Base-by-base conservation (phyloP, 2,888 invertebrate genomes). In the Tinea pellionella region DNA sequence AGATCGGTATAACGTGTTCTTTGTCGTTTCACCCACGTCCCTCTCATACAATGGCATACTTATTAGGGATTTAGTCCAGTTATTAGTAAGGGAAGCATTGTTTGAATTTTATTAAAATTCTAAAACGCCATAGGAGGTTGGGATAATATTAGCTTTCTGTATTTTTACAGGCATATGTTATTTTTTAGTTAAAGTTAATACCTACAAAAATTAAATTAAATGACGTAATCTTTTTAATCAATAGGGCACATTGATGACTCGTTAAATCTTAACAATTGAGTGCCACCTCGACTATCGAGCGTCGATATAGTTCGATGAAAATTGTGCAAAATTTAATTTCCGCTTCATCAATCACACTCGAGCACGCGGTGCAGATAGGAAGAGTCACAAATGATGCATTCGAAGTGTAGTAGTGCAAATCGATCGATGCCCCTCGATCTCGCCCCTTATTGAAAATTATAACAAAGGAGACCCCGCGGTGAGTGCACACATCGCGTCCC, bases 1-100 rank as follows among this genome's bases (percentile, higher is more conserved):
- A 80, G 81, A 86, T 86, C 83, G 85, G 73, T 83, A 83, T 87
- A 85, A 87, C 85, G 80, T 83, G 85, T 82, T 84, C 86, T 87
- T 87, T 86, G 86, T 85, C 76, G 83, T 76, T 78, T 57, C 78
- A 55, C 1, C 80, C 80, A 75, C 80, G 82, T 84, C 87, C 80
- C 87, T 86, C 85, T 84, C 86, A 78, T 78, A 85, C 87, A 86
- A 86, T 86, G 85, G 87, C 85, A 85, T 86, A 87, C 87, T 87
- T 87, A 87, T 87, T 86, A 87, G 87, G 86, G 87, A 86, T 86
- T 86, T 86, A 86, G 86, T 86, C 82, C 87, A 85, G 87, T 85
- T 87, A 87, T 86, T 86, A 87, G 86, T 86, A 86, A 83, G 86
- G 86, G 87, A 82, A 82, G 78, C 72, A 85, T 87, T 86, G 87